Base-by-base conservation (phyloP, 2,888 invertebrate species). In the Drosophila subsilvestris region DNA sequence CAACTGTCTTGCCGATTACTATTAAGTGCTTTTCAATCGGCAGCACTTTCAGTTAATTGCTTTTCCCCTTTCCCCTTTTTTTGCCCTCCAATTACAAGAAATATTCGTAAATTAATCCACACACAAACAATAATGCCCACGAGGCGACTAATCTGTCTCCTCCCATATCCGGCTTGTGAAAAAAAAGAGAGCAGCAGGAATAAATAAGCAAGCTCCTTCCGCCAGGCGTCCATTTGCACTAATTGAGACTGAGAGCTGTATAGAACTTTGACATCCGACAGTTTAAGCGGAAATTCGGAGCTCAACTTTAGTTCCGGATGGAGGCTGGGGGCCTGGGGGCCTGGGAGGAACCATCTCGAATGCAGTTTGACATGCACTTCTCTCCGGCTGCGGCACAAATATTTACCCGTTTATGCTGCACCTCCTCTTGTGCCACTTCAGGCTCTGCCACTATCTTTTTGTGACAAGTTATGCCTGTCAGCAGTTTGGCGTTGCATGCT, bases 401-500 rank as follows among this genome's bases (percentile, higher is more conserved):
- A 87, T 87, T 82, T 83, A 75, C 66, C 7, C 75, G 62, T 73
- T 57, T 49, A 10, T 18, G 29, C 18, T 50, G 10, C 27, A 27
- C 14, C 43, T 25, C 47, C 18, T 47, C 20, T 22, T 2, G 7
- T 2, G 25, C 14, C 58, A 37, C 25, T 49, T n/a, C 32, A 17
- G 18, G 17, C 32, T 32, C 12, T 32, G 3, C 32, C 32, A 18
- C 12, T 32, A 18, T 17, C 45, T 45, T 18, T 17, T 63, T 45
- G 54, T 56, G 72, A 87, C 88, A 85, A 83, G 88, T 79, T 82
- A 87, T 84, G 83, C 84, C 83, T 71, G 78, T 75, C 83, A 80
- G 86, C 80, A 63, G 66, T 85, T 75, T 80, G 14, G 14, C 37
- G 37, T 37, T 37, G n/a, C 37, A 37, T 37, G 37, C 37, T 2